Base-by-base conservation (phyloP, 2,888 invertebrate genomes). In the Scaptomyza polygonia region DNA sequence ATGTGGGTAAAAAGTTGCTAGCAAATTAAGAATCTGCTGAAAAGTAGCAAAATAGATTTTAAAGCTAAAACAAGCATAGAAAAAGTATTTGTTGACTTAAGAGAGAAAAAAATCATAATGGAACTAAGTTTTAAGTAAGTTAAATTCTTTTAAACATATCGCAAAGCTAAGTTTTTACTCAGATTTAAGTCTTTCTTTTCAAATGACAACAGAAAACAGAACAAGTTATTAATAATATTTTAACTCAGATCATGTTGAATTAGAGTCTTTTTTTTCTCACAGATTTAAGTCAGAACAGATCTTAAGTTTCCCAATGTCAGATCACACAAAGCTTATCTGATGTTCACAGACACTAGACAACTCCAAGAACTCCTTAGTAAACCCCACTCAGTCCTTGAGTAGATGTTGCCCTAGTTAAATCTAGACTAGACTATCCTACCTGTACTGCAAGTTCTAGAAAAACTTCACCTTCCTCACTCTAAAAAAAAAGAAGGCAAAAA, bases 401-500 rank as follows among this genome's bases (percentile, higher is more conserved):
- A 59, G 43, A 21, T 43, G 18, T 40, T 27, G 40, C 48, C 47
- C 44, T 25, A 40, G 40, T 12, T 30, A 47, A 21, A 45, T 21
- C 57, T 76, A 63, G 48, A 25, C 57, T 71, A 82, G 77, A 58
- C 58, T 61, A 64, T 14, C 32, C 32, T 54, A 61, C 48, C 49
- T 45, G 9, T 9, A 36, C 11, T 51, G 54, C 49, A 39, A 55
- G 47, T 36, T 56, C 30, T 12, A 54, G 16, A 5, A 48, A 30
- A 39, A 36, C 16, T 36, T 51, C 57, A 36, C 40, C 45, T 29
- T 16, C n/a, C 55, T 18, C 42, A n/a, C 21, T 30, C 29, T 43
- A 27, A 12, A 25, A 56, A n/a, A 12, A 14, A 30, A n/a, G n/a
- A n/a, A n/a, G n/a, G n/a, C n/a, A n/a, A n/a, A 11, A 30, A 12